A percentile compares a stretch with the other conserved stretches of the same genome.
phyloP scores from a whole-genome alignment of 2,113 vertebrate species.

The Cyphomyrus plagiostoma region DNA sequence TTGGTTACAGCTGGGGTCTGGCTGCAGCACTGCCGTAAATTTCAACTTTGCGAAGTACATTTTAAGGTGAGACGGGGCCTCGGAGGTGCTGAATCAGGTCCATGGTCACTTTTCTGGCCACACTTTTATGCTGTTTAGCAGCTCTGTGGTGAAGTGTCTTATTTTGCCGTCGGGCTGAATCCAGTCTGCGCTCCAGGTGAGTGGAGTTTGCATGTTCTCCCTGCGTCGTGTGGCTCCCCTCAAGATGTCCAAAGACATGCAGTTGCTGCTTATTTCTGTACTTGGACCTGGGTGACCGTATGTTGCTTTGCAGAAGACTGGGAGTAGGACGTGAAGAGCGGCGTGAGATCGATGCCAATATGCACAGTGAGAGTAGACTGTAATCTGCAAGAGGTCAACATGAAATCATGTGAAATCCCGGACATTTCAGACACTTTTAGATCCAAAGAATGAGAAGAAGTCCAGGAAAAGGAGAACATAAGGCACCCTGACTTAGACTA shows the following conservation, averaged over 20 bases:
- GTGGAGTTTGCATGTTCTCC: not conserved
- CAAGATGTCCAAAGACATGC: not conserved
- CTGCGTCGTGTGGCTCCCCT: not conserved
- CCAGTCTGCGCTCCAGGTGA: not conserved
- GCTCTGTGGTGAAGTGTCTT: not conserved
- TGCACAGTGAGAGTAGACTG: not conserved
- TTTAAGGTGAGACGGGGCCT: not conserved
- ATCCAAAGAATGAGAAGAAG: not conserved
- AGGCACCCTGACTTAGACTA: not conserved
- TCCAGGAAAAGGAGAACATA: not conserved
- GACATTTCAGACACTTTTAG: not conserved
- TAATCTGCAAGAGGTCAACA: not conserved
- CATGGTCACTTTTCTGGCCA: not conserved
- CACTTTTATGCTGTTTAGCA: not conserved
- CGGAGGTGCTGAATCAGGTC: not conserved
- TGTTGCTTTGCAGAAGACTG: not conserved
- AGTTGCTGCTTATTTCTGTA: not conserved
- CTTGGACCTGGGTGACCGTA: not conserved
- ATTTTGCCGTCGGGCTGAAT: not conserved
- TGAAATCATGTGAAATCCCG: not conserved
- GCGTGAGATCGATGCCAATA: not conserved
- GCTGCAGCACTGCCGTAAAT: not conserved
- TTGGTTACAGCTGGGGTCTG: not conserved
- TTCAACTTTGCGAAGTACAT: not conserved
- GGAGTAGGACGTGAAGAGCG: not conserved